Conservation (phyloP, 2,888 invertebrate species). For the Stictocephala bisonia region DNA sequence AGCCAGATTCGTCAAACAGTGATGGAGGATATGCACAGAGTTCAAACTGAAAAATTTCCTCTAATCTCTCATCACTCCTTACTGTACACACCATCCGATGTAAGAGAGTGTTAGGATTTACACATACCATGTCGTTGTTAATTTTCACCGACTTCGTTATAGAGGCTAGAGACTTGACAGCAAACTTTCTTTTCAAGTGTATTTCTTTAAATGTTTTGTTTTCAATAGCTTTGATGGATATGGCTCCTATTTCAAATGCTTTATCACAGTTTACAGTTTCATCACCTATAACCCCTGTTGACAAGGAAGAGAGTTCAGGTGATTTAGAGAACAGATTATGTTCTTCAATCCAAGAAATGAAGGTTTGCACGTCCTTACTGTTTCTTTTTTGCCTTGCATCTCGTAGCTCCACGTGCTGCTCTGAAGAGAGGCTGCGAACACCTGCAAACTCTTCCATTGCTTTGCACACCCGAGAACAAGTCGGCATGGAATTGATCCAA, state of each 20-base stretch:
- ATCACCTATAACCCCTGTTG: not conserved
- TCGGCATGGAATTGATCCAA: conserved; percentile 49
- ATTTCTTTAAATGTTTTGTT: not conserved
- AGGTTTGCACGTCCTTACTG: too few species aligned
- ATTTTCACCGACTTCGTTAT: not conserved
- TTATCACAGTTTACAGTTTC: not conserved
- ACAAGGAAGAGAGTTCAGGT: not conserved
- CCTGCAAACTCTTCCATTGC: conserved; percentile 50
- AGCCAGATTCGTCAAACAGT: conserved; percentile 7
- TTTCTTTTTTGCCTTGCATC: conserved; percentile 1
- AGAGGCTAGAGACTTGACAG: too few species aligned
- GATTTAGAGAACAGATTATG: not conserved
- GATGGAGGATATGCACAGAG: conserved; percentile 4
- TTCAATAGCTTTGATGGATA: too few species aligned
- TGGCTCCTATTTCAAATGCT: conserved; percentile 13
- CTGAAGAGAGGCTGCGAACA: conserved; percentile 44
- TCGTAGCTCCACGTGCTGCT: conserved; percentile 54
- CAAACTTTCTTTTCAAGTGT: too few species aligned
- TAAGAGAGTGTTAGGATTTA: not conserved
- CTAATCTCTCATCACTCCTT: not conserved
- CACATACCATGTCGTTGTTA: not conserved
- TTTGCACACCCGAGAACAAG: conserved; percentile 44
- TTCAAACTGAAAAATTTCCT: not conserved
- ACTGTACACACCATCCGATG: not conserved
- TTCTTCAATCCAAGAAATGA: too few species aligned